Evolutionary conservation across 2,888 invertebrate genomes (phyloP).

Genomic region (Drosophila rellima): DNA sequence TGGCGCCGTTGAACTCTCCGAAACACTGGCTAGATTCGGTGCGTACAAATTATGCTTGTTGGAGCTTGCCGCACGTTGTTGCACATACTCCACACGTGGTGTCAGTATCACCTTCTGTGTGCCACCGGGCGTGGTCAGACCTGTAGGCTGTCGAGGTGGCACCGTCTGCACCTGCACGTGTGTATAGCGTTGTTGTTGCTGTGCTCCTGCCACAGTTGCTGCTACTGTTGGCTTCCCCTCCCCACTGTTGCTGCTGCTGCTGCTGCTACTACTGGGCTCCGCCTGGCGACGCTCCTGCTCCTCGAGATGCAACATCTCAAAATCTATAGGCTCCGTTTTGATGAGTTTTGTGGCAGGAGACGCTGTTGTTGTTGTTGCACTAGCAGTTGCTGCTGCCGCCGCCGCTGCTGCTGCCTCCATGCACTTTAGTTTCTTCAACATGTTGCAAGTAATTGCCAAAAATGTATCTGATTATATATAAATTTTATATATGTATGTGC

Average conservation of each 20-base stretch:
- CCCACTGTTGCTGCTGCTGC: constrained; percentile 27
- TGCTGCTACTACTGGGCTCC: constrained; percentile 48
- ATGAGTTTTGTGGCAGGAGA: constrained; percentile 63
- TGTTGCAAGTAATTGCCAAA: constrained; percentile 45
- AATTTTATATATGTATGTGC: constrained; percentile 29
- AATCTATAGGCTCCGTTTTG: constrained; percentile 84
- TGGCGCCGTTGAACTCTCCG: constrained; percentile 54
- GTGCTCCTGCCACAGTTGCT: constrained; percentile 20
- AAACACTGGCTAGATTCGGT: constrained; percentile 42
- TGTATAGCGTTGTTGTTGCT: constrained; percentile 73
- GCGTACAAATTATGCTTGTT: constrained; percentile 64
- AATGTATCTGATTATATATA: constrained; percentile 23
- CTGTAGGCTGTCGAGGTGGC: constrained; percentile 78
- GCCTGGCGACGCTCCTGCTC: constrained; percentile 42
- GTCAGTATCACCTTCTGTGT: constrained; percentile 84
- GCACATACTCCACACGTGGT: constrained; percentile 83
- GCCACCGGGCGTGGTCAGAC: constrained; percentile 71
- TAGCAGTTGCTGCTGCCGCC: constrained; percentile 34
- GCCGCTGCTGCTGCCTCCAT: constrained; percentile 73
- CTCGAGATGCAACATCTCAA: constrained; percentile 77
- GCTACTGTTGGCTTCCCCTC: constrained; percentile 21
- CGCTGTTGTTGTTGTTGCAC: constrained; percentile 28
- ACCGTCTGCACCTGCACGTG: constrained; percentile 84
- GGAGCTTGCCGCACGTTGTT: constrained; percentile 52
- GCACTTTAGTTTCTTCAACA: constrained; percentile 84